phyloP scores from a whole-genome alignment of 2,888 invertebrate species.

The Pinctada fucata region DNA sequence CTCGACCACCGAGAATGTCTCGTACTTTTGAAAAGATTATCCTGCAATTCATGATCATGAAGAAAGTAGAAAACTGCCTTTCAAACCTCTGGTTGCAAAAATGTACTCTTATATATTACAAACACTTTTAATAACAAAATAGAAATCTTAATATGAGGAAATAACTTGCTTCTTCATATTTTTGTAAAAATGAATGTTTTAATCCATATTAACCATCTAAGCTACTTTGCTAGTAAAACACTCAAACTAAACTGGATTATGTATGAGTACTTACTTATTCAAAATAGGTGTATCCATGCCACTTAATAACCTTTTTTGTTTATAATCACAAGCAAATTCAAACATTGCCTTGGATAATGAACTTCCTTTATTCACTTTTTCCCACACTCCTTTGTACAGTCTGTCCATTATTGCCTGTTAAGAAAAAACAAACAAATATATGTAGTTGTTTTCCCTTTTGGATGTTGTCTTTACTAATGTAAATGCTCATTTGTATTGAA shows the following conservation, averaged over 20 bases:
- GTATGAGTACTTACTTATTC: slow-evolving; percentile 74
- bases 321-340: slow-evolving; percentile 96
- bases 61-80: neutral
- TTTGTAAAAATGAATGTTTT: no score
- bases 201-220: no score
- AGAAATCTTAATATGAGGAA: no score
- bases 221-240: no score
- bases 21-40: slow-evolving; percentile 83
- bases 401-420: slow-evolving; percentile 94
- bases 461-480: no score
- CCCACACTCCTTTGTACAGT: slow-evolving; percentile 97
- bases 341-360: slow-evolving; percentile 89
- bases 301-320: slow-evolving; percentile 87
- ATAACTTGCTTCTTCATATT: no score
- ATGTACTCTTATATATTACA: no score
- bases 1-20: slow-evolving; percentile 87
- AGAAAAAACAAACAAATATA: neutral
- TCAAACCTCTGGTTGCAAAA: no score
- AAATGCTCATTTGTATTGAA: no score
- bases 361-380: slow-evolving; percentile 90
- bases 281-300: slow-evolving; percentile 79
- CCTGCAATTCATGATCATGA: slow-evolving; percentile 73
- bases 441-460: no score
- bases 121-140: no score
- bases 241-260: no score